Evolutionary conservation across 2,888 invertebrate species (phyloP).

Genomic region (Tetheella fluctuosa): DNA sequence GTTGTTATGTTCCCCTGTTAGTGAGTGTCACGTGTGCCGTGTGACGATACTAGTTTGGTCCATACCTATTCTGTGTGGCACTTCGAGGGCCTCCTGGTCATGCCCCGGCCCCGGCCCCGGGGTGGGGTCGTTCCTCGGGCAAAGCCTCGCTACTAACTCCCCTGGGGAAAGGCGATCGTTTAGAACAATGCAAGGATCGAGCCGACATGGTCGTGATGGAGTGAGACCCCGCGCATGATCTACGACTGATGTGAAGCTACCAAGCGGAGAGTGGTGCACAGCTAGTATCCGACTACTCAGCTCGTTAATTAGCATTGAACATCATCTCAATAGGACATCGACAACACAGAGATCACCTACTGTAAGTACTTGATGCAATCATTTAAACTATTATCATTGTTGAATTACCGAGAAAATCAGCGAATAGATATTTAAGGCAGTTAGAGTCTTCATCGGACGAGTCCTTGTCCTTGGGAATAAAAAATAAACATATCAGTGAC

Average conservation of each 20-base stretch:
- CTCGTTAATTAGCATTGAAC: slow-evolving; percentile 51
- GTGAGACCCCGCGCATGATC: not conserved
- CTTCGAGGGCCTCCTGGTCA: slow-evolving; percentile 24
- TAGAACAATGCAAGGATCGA: slow-evolving; percentile 18
- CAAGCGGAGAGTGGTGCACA: slow-evolving; percentile 41
- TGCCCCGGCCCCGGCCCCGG: slow-evolving; percentile 15
- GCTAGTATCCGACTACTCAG: slow-evolving; percentile 54
- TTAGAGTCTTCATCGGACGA: slow-evolving; percentile 84
- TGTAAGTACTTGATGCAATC: slow-evolving; percentile 51
- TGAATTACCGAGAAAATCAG: slow-evolving; percentile 86
- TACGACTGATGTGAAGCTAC: slow-evolving; percentile 18
- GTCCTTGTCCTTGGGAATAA: slow-evolving; percentile 75
- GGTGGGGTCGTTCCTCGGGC: slow-evolving; percentile 46
- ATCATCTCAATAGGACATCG: slow-evolving; percentile 65
- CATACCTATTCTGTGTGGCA: slow-evolving; percentile 49
- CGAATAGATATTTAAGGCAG: slow-evolving; percentile 89
- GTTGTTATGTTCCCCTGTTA: slow-evolving; percentile 25
- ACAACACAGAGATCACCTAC: slow-evolving; percentile 77
- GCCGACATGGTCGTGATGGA: not conserved
- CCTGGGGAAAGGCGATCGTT: slow-evolving; percentile 65
- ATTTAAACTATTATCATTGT: slow-evolving; percentile 33
- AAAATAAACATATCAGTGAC: slow-evolving; percentile 65
- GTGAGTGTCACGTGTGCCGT: slow-evolving; percentile 29
- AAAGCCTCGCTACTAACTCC: slow-evolving; percentile 67
- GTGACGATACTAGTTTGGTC: slow-evolving; percentile 15